Evolutionary conservation across 1,140 invertebrate genomes (phyloP).

Genomic region (Drosophila subobscura): DNA sequence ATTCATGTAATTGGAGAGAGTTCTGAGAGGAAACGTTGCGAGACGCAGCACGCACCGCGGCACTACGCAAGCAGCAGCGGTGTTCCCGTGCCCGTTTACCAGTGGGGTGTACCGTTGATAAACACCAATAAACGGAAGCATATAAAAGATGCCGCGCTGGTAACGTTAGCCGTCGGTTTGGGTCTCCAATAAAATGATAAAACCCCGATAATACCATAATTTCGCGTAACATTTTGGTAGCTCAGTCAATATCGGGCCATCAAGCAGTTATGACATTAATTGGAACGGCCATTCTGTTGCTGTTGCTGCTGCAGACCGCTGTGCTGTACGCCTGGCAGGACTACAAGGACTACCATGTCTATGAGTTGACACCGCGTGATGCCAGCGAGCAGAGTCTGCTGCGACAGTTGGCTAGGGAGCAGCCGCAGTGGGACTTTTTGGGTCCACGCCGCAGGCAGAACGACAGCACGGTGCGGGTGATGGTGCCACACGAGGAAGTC

Average conservation of each 20-base stretch:
- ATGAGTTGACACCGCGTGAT: constrained; percentile 30
- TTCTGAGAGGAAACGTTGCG: neutral
- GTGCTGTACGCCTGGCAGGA: constrained; percentile 56
- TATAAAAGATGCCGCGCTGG: constrained; percentile 34
- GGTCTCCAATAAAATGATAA: constrained; percentile 68
- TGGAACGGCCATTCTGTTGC: constrained; percentile 1
- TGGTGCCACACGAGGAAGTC: constrained; percentile 73
- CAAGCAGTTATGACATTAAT: constrained; percentile 33
- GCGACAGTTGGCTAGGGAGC: constrained; percentile 9
- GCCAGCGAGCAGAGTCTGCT: constrained; percentile 15
- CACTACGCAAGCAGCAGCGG: no score
- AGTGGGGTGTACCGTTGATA: no score
- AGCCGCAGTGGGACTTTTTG: constrained; percentile 50
- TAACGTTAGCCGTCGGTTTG: constrained; percentile 42
- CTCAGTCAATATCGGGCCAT: constrained; percentile 34
- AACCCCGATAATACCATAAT: constrained; percentile 24
- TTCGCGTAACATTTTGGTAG: constrained; percentile 16
- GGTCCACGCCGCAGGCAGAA: constrained; percentile 9
- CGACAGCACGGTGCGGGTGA: constrained; percentile 43
- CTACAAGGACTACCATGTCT: constrained; percentile 68
- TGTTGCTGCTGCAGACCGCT: constrained; percentile 35
- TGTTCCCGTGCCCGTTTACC: no score
- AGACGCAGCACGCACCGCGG: no score
- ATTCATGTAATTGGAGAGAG: constrained; percentile 5
- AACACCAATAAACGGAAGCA: constrained; percentile 51